Percentiles rank a stretch among this genome's conserved stretches.
Conservation (phyloP, 2,113 vertebrate species). For the Callionymus lyra region DNA sequence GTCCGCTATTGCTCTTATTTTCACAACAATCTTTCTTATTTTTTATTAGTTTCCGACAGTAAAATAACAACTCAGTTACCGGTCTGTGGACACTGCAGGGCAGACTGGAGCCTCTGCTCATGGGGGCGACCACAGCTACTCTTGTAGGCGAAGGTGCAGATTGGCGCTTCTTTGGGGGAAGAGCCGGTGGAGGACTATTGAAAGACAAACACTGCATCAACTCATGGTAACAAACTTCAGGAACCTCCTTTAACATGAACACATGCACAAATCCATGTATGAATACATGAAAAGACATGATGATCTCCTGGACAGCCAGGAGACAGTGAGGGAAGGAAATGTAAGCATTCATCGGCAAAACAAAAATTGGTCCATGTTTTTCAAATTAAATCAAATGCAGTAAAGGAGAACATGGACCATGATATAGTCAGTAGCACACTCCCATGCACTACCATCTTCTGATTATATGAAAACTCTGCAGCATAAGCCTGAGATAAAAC, state of each 20-base stretch:
- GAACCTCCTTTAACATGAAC: constrained; percentile 22
- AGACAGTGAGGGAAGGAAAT: constrained; percentile 30
- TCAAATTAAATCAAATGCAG: constrained; percentile 25
- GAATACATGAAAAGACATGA: constrained; percentile 37
- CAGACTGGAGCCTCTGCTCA: constrained; percentile 91
- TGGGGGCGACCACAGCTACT: constrained; percentile 90
- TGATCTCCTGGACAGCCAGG: constrained; percentile 26
- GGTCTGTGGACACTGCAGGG: constrained; percentile 85
- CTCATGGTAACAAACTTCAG: not conserved
- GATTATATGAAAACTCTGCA: constrained; percentile 41
- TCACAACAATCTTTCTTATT: no score
- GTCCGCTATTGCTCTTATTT: no score
- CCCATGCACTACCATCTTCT: constrained; percentile 43
- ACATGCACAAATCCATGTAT: constrained; percentile 33
- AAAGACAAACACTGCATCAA: constrained; percentile 4
- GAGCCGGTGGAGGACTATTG: constrained; percentile 72
- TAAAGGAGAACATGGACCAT: constrained; percentile 10
- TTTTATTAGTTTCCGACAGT: no score
- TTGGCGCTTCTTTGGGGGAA: constrained; percentile 93
- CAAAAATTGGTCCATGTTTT: constrained; percentile 11
- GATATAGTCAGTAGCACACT: constrained; percentile 53
- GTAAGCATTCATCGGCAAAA: constrained; percentile 28
- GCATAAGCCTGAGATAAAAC: constrained; percentile 14
- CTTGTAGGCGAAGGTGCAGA: constrained; percentile 88
- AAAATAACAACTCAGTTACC: no score